Evolutionary conservation across 2,797 vertebrate genomes (phyloP).

Genomic region (Ataeniobius toweri): DNA sequence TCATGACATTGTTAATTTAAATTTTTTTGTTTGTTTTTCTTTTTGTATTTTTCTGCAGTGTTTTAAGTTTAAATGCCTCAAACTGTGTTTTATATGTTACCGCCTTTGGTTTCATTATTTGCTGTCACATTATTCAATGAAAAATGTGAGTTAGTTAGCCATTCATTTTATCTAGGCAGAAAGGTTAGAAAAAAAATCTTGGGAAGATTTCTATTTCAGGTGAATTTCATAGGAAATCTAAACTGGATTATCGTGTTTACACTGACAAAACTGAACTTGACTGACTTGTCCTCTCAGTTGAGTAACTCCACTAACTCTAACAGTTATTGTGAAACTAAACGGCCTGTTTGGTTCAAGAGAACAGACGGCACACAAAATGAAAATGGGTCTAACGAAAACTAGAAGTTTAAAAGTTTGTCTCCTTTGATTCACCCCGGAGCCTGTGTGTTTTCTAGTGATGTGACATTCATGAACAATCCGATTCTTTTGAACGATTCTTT

Average conservation of each 20-base stretch:
- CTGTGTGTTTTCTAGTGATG: slow-evolving; percentile 28
- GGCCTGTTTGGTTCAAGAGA: neutral
- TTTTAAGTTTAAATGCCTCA: neutral
- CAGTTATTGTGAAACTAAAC: slow-evolving; percentile 7
- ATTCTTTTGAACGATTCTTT: too few species aligned
- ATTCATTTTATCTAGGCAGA: neutral
- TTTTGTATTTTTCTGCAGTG: neutral
- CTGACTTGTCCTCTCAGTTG: slow-evolving; percentile 10
- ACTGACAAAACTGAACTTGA: neutral
- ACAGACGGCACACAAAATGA: neutral
- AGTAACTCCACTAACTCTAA: neutral
- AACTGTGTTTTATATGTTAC: neutral
- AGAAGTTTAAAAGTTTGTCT: neutral
- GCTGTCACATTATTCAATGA: neutral
- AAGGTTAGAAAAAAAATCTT: neutral
- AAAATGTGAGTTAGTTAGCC: neutral
- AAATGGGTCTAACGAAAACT: neutral
- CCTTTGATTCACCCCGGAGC: neutral
- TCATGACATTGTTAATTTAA: neutral
- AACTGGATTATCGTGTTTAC: neutral
- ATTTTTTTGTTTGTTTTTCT: neutral
- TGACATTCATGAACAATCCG: too few species aligned
- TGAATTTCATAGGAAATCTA: neutral
- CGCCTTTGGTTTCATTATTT: neutral
- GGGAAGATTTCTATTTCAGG: neutral